phyloP scores from a whole-genome alignment of 2,888 invertebrate genomes.

The Platerodrilus igneus region DNA sequence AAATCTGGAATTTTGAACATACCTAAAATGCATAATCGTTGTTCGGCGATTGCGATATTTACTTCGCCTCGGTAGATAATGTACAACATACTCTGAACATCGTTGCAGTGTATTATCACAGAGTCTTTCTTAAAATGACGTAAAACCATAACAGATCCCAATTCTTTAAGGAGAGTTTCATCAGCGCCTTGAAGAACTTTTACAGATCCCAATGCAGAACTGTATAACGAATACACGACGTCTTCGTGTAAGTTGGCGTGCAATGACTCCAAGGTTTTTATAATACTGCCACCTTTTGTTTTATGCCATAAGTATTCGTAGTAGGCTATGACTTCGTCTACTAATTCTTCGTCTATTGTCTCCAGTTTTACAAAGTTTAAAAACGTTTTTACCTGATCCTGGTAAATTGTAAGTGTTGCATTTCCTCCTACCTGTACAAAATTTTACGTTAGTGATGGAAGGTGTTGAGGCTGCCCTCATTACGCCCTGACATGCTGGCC shows the following conservation, averaged over 20 bases:
- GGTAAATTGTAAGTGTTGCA: constrained; percentile 24
- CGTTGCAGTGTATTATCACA: constrained; percentile 31
- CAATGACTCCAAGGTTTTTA: constrained; percentile 3
- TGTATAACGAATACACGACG: constrained; percentile 13
- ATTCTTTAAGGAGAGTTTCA: constrained; percentile 13
- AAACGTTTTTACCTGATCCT: constrained; percentile 26
- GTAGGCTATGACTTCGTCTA: constrained; percentile 25
- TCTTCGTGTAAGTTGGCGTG: constrained; percentile 14
- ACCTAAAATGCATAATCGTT: constrained; percentile 10
- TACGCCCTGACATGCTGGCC: too few species aligned
- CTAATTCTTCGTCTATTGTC: constrained; percentile 22
- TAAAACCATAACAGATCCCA: constrained; percentile 19
- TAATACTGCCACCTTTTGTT: constrained; percentile 20
- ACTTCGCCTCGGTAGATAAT: constrained; percentile 29
- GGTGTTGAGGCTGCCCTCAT: too few species aligned
- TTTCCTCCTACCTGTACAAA: constrained; percentile 28
- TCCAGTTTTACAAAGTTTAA: constrained; percentile 26
- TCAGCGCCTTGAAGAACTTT: constrained; percentile 15
- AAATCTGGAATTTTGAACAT: constrained; percentile 1
- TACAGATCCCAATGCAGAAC: constrained; percentile 10
- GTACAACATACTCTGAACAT: constrained; percentile 28
- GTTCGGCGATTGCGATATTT: constrained; percentile 14
- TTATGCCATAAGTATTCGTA: constrained; percentile 29
- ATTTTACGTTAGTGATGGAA: too few species aligned
- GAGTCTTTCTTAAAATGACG: constrained; percentile 27